Conservation (phyloP, 2,797 vertebrate genomes). For the Chiroxiphia lanceolata region DNA sequence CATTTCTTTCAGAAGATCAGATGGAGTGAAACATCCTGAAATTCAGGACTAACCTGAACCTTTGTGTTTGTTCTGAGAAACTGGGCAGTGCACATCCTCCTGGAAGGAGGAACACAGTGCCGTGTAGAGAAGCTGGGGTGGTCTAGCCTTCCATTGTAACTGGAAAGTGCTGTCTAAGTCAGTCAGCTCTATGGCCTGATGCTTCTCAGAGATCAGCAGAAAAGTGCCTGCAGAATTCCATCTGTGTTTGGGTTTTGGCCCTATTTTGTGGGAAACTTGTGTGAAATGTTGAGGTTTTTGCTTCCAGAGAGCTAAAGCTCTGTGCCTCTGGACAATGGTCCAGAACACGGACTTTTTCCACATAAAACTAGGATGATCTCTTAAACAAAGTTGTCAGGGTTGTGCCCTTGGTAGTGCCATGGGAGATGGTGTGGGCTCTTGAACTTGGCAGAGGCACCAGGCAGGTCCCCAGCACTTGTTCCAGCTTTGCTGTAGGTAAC, state of each 20-base stretch:
- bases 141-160: background rate
- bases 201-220: background rate
- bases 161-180: background rate
- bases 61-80: background rate
- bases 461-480: background rate
- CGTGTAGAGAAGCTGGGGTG: background rate
- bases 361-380: background rate
- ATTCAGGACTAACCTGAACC: slow-evolving; percentile 53
- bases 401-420: fast-evolving
- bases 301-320: background rate
- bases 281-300: background rate
- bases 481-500: background rate
- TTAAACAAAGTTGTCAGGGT: background rate
- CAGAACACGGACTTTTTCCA: fast-evolving
- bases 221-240: background rate
- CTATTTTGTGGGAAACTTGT: background rate
- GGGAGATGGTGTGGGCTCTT: background rate
- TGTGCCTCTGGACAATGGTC: fast-evolving
- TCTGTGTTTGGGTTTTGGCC: background rate
- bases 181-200: background rate
- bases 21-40: slow-evolving; percentile 2
- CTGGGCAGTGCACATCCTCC: background rate
- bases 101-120: background rate
- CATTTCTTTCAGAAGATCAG: slow-evolving; percentile 25
- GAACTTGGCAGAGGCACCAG: background rate